phyloP scores from a whole-genome alignment of 2,113 vertebrate species.

The Lycocorax pyrrhopterus region DNA sequence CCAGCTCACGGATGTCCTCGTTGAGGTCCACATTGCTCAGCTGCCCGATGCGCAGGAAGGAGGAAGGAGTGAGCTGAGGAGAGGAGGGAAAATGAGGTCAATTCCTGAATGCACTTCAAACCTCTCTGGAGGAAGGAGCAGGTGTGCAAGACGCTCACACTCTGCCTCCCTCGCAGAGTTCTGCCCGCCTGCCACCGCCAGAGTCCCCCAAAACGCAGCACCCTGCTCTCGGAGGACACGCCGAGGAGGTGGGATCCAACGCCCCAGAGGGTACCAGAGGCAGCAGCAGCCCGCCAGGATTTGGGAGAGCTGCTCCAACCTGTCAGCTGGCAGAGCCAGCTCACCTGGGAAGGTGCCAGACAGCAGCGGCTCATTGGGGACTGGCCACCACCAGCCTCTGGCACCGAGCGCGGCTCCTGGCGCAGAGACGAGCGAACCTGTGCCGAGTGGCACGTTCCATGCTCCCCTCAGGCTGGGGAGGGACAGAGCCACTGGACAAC shows the following conservation, averaged over 20 bases:
- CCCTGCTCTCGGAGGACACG: neutral
- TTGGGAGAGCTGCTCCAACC: neutral
- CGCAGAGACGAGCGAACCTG: accelerated
- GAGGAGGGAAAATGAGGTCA: neutral
- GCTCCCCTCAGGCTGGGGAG: neutral
- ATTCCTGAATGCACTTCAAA: accelerated
- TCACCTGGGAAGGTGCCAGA: neutral
- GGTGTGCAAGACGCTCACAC: accelerated
- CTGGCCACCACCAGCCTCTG: neutral
- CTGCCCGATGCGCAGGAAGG: slow-evolving; percentile 81
- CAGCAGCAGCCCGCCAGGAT: neutral
- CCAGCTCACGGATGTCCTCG: slow-evolving; percentile 73
- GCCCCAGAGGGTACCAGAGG: accelerated
- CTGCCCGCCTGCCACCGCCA: neutral
- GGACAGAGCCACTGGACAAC: neutral
- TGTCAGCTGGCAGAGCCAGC: neutral
- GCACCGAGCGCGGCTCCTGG: accelerated
- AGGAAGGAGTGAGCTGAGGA: slow-evolving; percentile 72
- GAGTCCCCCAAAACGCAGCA: accelerated
- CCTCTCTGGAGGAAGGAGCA: neutral
- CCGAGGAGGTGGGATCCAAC: accelerated
- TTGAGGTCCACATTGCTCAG: slow-evolving; percentile 91
- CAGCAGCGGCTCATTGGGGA: neutral
- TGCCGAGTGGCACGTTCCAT: neutral
- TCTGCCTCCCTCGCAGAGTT: accelerated